These are phyloP conservation scores for Aspidoscelis tigris DNA, from an alignment of 2,113 vertebrate species.

Conservation along the genomic window DNA sequence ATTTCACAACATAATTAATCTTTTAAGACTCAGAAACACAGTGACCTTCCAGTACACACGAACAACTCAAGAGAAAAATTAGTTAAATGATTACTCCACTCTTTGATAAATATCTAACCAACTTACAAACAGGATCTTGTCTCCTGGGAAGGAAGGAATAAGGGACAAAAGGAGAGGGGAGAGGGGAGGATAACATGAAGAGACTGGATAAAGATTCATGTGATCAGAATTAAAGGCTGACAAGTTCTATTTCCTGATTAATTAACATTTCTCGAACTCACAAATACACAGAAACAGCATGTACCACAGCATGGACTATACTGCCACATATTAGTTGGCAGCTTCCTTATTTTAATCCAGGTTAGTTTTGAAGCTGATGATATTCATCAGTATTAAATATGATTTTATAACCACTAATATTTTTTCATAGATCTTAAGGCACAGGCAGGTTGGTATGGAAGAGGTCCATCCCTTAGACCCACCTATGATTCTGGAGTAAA, in stretches of 20 bases:
- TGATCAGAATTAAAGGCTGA: slow-evolving; percentile 48
- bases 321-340: background rate
- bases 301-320: background rate
- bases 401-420: slow-evolving; percentile 46
- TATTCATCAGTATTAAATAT: too few relatives aligned
- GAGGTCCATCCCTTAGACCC: too few relatives aligned
- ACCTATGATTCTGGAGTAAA: too few relatives aligned
- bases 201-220: slow-evolving; percentile 58
- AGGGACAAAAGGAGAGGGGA: slow-evolving; percentile 16
- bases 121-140: slow-evolving; percentile 42
- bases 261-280: slow-evolving; percentile 53
- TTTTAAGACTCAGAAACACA: slow-evolving; percentile 1
- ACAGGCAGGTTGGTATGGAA: too few relatives aligned
- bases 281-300: background rate
- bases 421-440: too few relatives aligned
- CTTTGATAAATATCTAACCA: background rate
- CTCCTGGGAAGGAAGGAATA: slow-evolving; percentile 47
- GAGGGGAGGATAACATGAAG: slow-evolving; percentile 15
- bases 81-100: background rate
- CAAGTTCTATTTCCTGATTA: slow-evolving; percentile 61
- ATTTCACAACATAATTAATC: slow-evolving; percentile 9
- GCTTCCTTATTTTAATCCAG: slow-evolving; percentile 51
- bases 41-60: background rate
- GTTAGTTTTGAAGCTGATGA: slow-evolving; percentile 52
- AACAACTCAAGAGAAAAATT: background rate